Conservation (phyloP, 2,888 invertebrate genomes). For the Idaea dimidiata region DNA sequence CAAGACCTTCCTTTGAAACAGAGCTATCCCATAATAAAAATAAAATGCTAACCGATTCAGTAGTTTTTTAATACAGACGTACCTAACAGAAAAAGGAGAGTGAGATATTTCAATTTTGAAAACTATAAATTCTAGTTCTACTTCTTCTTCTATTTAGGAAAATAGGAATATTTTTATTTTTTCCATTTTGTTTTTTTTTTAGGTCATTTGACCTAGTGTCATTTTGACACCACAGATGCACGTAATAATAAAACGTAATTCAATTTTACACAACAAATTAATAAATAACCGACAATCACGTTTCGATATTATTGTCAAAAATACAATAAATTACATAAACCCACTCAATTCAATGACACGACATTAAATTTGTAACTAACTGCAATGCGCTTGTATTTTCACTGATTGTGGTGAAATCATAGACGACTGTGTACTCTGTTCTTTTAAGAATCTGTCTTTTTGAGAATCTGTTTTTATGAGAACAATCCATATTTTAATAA, state of each 20-base stretch:
- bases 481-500: no score
- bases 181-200: no score
- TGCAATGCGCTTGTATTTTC: not conserved
- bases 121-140: not conserved
- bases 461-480: no score
- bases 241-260: constrained; percentile 10
- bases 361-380: not conserved
- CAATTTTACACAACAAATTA: constrained; percentile 21
- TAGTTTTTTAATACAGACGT: not conserved
- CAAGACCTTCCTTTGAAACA: not conserved
- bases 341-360: constrained; percentile 13
- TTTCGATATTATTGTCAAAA: not conserved
- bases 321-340: constrained; percentile 15
- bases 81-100: not conserved
- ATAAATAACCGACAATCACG: not conserved
- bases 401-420: no score
- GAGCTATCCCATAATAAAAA: not conserved
- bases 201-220: no score
- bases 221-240: not conserved
- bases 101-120: constrained; percentile 12
- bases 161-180: no score
- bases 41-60: not conserved
- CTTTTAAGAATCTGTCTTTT: no score
- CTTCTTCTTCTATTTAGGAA: no score
- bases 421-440: no score